Evolutionary conservation across 2,888 invertebrate species (phyloP).

Genomic region (Ptycholaimellus sp.): DNA sequence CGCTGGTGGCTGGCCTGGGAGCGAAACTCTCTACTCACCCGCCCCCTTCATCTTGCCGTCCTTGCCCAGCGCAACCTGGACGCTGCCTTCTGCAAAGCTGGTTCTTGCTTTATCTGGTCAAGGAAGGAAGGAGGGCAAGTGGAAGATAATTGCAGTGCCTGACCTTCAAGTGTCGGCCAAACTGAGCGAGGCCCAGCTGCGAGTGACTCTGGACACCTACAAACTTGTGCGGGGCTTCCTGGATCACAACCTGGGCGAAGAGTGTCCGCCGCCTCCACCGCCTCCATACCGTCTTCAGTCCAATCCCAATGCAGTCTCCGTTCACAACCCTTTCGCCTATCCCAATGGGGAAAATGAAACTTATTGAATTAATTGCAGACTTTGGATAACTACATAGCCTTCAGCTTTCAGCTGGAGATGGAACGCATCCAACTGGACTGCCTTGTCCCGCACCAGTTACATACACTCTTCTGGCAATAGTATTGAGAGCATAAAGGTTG

Average conservation of each 20-base stretch:
- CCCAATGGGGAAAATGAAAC: no score
- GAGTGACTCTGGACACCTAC: conserved; percentile 25
- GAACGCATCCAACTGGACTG: no score
- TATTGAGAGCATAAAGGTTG: no score
- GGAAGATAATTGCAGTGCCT: conserved; percentile 14
- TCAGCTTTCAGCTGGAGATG: no score
- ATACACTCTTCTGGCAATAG: no score
- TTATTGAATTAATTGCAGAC: no score
- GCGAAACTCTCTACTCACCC: conserved; percentile 20
- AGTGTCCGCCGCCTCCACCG: background rate
- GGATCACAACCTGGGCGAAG: conserved; percentile 32
- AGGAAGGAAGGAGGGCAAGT: background rate
- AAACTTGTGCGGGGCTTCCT: conserved; percentile 28
- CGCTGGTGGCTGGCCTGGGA: conserved; percentile 6
- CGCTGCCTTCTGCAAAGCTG: conserved; percentile 25
- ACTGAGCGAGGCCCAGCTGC: conserved; percentile 25
- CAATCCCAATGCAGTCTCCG: no score
- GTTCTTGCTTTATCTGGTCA: background rate
- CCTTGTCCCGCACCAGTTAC: no score
- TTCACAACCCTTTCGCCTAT: no score
- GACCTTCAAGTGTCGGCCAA: conserved; percentile 25
- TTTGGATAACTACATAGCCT: no score
- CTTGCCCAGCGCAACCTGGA: conserved; percentile 28
- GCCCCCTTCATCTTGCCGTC: conserved; percentile 20
- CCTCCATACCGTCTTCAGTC: no score